Evolutionary conservation across 2,113 vertebrate genomes (phyloP), one percentile per base, ranked within the genome.

Genomic region (Cacatua alba): DNA sequence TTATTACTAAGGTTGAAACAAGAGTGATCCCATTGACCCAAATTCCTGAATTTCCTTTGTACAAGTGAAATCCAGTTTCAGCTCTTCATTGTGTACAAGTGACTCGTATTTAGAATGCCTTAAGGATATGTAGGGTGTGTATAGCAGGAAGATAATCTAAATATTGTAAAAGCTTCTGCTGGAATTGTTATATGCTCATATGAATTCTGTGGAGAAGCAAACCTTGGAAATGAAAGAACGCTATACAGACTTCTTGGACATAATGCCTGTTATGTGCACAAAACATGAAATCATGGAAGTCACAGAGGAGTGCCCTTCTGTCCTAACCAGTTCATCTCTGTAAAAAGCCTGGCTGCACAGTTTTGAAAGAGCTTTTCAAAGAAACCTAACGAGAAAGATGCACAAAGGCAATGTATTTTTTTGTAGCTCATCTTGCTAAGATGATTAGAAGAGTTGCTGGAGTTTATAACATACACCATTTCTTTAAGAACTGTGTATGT

Each of bases 41-140:
- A 62, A 95, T 95, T 84, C 55, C 35, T 49, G 41, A 69, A 37
- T 90, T 96, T 89, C 31, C 43, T 91, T 94, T 94, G 67, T 95
- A 84, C 41, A 53, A 92, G 57, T 62, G 93, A 91, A 94, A 76
- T 95, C 48, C 74, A 82, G 57, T 59, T 52, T 94, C 70, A 80
- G n/a, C 24, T 72, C 49, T 52, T 94, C 31, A 46, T 82, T 94
- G 81, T 92, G 44, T 46, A 57, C 28, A 90, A 75, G 24, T 69
- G 65, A 31, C 62, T 79, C 0, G 0, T 72, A 9, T 76, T 82
- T 80, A 49, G 37, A 83, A 59, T 65, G 41, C 53, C 33, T 82
- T 75, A 52, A 67, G 53, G 59, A 39, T 59, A 57, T 49, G 28
- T 44, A 10, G 41, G n/a, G 19, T 72, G 16, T 49, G 52, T 65